Evolutionary conservation across 1,140 invertebrate genomes (phyloP).

Genomic region (Oedothorax gibbosus): DNA sequence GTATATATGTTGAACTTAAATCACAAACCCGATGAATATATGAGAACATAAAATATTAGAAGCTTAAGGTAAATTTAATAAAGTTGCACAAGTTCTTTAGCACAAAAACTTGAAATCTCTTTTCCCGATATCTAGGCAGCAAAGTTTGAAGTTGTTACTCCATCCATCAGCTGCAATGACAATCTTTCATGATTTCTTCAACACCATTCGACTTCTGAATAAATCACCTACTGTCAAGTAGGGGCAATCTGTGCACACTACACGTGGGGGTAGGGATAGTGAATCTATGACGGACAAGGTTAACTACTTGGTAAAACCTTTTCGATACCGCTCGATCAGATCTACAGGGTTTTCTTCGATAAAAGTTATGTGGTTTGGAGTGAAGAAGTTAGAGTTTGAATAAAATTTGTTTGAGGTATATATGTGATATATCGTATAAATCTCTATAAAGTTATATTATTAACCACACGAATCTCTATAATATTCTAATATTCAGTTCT

Average conservation of each 20-base stretch:
- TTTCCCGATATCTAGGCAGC: background rate
- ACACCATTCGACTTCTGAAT: constrained; percentile 48
- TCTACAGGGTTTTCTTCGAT: background rate
- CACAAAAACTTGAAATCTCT: background rate
- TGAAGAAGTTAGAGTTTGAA: background rate
- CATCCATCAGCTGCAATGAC: constrained; percentile 44
- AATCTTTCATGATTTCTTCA: constrained; percentile 58
- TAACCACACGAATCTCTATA: too few species aligned
- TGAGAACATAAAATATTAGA: background rate
- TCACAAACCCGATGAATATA: too few species aligned
- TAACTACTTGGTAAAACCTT: constrained; percentile 52
- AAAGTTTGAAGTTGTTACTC: background rate
- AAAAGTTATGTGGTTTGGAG: too few species aligned
- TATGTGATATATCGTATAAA: too few species aligned
- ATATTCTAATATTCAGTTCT: too few species aligned
- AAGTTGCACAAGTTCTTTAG: too few species aligned
- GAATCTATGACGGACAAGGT: constrained; percentile 44
- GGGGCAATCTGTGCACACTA: constrained; percentile 1
- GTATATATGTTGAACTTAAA: too few species aligned
- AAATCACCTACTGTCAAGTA: constrained; percentile 35
- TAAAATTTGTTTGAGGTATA: background rate
- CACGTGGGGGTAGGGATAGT: background rate
- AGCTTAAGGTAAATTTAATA: too few species aligned
- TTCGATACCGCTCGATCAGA: constrained; percentile 43
- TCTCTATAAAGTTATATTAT: too few species aligned